phyloP scores from a whole-genome alignment of 2,113 vertebrate genomes.

The Polypterus bichir region DNA sequence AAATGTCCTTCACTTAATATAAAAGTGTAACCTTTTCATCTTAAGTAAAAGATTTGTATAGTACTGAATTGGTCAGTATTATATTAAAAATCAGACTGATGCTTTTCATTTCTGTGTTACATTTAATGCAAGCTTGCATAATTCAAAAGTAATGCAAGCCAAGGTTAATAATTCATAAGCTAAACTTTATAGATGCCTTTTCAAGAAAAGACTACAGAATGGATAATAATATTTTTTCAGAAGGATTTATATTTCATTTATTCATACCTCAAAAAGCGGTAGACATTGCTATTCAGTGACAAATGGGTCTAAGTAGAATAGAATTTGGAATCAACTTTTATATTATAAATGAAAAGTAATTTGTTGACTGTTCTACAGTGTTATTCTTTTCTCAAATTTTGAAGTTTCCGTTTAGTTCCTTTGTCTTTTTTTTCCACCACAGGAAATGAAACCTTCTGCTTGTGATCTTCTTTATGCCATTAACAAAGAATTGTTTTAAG shows the following conservation, averaged over 20 bases:
- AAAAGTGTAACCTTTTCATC: slow-evolving; percentile 50
- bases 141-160: slow-evolving; percentile 47
- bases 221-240: slow-evolving; percentile 33
- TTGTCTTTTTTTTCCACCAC: too few species aligned
- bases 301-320: too few species aligned
- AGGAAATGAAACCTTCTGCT: too few species aligned
- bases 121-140: slow-evolving; percentile 44
- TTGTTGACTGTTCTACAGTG: too few species aligned
- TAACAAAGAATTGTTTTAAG: too few species aligned
- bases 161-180: slow-evolving; percentile 57
- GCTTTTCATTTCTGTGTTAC: slow-evolving; percentile 45
- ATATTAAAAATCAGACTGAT: slow-evolving; percentile 50
- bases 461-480: too few species aligned
- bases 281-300: slow-evolving; percentile 18
- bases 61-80: slow-evolving; percentile 43
- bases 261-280: slow-evolving; percentile 29
- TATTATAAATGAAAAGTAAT: too few species aligned
- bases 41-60: slow-evolving; percentile 63
- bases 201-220: slow-evolving; percentile 52
- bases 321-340: too few species aligned
- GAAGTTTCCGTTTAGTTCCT: too few species aligned
- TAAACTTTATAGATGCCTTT: slow-evolving; percentile 54
- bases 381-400: too few species aligned
- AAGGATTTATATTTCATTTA: slow-evolving; percentile 30
- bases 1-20: slow-evolving; percentile 50